Evolutionary conservation across 2,113 vertebrate genomes (phyloP), one percentile per base, ranked within the genome.

Genomic region (Engystomops pustulosus): DNA sequence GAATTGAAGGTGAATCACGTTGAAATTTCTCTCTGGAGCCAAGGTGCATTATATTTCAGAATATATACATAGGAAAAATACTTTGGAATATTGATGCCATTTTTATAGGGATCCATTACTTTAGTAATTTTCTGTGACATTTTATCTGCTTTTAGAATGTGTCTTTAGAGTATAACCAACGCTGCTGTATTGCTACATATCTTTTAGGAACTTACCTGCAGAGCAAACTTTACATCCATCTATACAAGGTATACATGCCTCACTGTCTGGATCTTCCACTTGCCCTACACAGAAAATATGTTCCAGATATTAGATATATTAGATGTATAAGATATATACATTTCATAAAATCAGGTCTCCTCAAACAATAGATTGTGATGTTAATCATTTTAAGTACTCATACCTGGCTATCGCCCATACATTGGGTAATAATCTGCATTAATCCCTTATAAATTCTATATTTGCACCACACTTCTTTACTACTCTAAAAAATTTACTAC

Each of bases 181-280:
- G 18, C 32, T 38, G 30, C 32, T 12, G 38, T 69, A 38, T 14
- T 71, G n/a, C 12, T 17, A 27, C 1, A 23, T 72, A 7, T 36
- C 6, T 23, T 77, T 25, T 36, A 34, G 20, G 67, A 41, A 92
- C 95, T 91, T 91, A 99, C 83, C 65, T 79, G 74, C n/a, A 14
- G 49, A 53, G 87, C 97, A 99, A 4, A 89, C 91, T 84, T 91
- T 89, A 76, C 98, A 99, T 76, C 96, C 97, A 6, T 95, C 93
- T 80, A 95, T 93, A 89, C 97, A 99, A 25, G 89, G 86, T 55
- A 95, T 7, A 17, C 96, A 99, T 18, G 89, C 91, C 58, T 92
- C 93, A 11, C 90, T 87, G 45, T 93, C 90, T 58, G 86, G 85
- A 49, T 95, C 91, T 81, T 92, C 89, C 55, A 92, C 88, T 89